These are phyloP conservation scores for Hyperoplus immaculatus DNA, from an alignment of 2,797 vertebrate species.

Conservation along the genomic window DNA sequence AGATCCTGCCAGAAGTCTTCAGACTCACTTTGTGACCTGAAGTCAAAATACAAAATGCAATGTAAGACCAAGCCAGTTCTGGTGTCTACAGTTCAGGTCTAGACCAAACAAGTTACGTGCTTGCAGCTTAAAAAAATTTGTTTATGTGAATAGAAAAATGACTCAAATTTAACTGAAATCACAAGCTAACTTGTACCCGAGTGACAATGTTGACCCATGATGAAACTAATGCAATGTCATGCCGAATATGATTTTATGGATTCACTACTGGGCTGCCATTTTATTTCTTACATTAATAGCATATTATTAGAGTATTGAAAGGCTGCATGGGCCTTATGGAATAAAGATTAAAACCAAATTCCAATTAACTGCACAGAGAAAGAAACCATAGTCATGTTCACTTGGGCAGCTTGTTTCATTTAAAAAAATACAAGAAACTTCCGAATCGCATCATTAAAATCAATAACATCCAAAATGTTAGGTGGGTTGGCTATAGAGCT, in stretches of 20 bases:
- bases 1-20: neutral
- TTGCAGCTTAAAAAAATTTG: neutral
- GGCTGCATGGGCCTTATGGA: too few relatives aligned
- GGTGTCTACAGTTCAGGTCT: neutral
- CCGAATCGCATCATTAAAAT: neutral
- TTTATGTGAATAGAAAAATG: neutral
- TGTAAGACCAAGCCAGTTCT: neutral
- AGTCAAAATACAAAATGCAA: neutral
- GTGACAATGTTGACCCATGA: neutral
- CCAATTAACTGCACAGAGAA: too few relatives aligned
- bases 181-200: neutral
- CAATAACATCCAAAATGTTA: neutral
- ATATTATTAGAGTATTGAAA: neutral
- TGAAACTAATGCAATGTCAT: neutral
- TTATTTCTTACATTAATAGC: neutral
- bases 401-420: too few relatives aligned
- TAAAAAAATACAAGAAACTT: neutral
- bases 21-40: conserved; percentile 8
- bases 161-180: neutral
- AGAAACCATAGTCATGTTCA: too few relatives aligned
- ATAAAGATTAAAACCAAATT: too few relatives aligned
- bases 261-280: neutral
- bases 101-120: neutral
- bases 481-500: neutral
- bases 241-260: neutral